phyloP scores from a whole-genome alignment of 2,113 vertebrate species.

The Sisor rabdophorus region DNA sequence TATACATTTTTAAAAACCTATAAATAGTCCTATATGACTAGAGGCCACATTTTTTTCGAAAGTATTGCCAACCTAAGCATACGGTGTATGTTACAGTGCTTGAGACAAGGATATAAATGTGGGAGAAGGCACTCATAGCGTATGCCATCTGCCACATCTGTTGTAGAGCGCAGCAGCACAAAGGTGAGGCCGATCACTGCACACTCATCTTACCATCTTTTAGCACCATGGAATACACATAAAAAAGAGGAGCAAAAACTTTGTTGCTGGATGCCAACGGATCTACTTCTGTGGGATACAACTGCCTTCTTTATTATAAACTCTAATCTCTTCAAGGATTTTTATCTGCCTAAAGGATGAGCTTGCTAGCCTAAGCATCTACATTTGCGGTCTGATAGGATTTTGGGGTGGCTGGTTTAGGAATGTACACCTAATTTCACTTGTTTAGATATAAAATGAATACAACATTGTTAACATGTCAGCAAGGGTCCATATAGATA shows the following conservation, averaged over 20 bases:
- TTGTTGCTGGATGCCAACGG: slow-evolving; percentile 40
- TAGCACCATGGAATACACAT: slow-evolving; percentile 47
- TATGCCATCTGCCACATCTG: slow-evolving; percentile 40
- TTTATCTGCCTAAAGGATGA: slow-evolving; percentile 26
- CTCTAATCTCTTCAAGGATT: slow-evolving; percentile 30
- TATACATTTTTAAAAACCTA: slow-evolving; percentile 48
- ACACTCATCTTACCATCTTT: slow-evolving; percentile 19
- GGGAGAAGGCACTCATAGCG: neutral
- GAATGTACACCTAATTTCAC: neutral
- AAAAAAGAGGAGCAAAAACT: slow-evolving; percentile 27
- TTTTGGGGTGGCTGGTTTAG: neutral
- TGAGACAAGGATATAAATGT: slow-evolving; percentile 48
- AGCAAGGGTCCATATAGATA: neutral
- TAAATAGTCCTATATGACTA: slow-evolving; percentile 59
- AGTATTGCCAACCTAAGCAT: slow-evolving; percentile 52
- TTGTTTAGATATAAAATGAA: neutral
- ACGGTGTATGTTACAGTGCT: slow-evolving; percentile 53
- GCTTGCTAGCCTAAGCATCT: slow-evolving; percentile 5
- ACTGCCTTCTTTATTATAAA: neutral
- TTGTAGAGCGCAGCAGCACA: slow-evolving; percentile 38
- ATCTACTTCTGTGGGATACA: slow-evolving; percentile 30
- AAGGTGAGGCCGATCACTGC: slow-evolving; percentile 50
- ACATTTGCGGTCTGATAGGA: neutral
- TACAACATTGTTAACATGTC: neutral
- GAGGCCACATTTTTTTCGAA: slow-evolving; percentile 59